A percentile compares a stretch with the other conserved stretches of the same genome.
phyloP scores from a whole-genome alignment of 1,140 invertebrate genomes.

The Drosophila tsacasi region DNA sequence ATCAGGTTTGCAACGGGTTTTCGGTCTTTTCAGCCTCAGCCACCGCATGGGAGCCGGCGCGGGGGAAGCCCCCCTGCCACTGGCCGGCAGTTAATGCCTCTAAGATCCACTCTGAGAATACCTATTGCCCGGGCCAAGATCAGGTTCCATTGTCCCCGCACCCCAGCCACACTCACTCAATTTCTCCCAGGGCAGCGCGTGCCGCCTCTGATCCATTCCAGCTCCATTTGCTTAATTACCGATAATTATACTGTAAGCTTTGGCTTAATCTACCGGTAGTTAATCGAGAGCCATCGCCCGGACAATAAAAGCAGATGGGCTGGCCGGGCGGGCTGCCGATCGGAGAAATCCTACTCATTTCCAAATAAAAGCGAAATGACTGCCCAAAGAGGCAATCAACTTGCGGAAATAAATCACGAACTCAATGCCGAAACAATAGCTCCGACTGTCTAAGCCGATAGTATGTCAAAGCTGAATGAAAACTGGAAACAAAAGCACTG shows the following conservation, averaged over 20 bases:
- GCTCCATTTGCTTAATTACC: slow-evolving; percentile 49
- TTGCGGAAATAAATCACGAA: slow-evolving; percentile 50
- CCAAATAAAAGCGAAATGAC: slow-evolving; percentile 20
- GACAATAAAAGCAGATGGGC: slow-evolving; percentile 32
- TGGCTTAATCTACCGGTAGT: slow-evolving; percentile 29
- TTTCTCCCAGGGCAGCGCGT: slow-evolving; percentile 56
- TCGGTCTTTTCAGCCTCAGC: slow-evolving; percentile 20
- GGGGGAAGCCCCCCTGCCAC: slow-evolving; percentile 3
- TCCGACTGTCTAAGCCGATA: slow-evolving; percentile 29
- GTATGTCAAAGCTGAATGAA: slow-evolving; percentile 40
- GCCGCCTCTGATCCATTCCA: slow-evolving; percentile 35
- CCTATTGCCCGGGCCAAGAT: slow-evolving; percentile 36
- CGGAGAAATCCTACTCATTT: slow-evolving; percentile 24
- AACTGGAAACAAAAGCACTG: slow-evolving; percentile 9
- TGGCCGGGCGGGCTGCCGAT: slow-evolving; percentile 3
- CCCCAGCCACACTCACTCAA: slow-evolving; percentile 26
- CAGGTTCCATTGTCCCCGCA: slow-evolving; percentile 49
- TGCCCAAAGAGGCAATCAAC: slow-evolving; percentile 25
- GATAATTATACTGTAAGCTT: slow-evolving; percentile 57
- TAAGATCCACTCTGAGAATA: slow-evolving; percentile 28
- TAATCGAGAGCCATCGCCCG: slow-evolving; percentile 18
- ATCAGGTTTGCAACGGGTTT: slow-evolving; percentile 77
- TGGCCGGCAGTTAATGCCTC: slow-evolving; percentile 33
- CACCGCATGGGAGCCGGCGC: neutral
- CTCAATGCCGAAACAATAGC: slow-evolving; percentile 46